A percentile compares a stretch with the other conserved stretches of the same genome.
These are phyloP conservation scores for Anastrepha ludens DNA, from an alignment of 1,140 invertebrate species.

Conservation along the genomic window DNA sequence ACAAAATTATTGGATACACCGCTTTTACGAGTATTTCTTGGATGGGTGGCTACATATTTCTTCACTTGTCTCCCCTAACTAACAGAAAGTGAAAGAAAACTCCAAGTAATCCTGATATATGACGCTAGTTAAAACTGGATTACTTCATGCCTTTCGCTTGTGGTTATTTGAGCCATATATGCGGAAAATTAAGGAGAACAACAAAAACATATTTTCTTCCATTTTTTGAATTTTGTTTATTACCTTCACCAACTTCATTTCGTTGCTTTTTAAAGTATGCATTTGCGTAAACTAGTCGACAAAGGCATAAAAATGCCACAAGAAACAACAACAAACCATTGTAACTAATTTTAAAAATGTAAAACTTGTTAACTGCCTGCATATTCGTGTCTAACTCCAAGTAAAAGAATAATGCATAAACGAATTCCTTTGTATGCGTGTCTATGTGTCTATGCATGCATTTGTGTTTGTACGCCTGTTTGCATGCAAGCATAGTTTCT, in stretches of 20 bases:
- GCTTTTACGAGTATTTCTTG: too few relatives aligned
- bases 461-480: not conserved
- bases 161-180: too few relatives aligned
- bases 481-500: not conserved
- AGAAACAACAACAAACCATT: not conserved
- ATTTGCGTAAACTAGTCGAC: not conserved
- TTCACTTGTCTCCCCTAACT: too few relatives aligned
- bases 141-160: too few relatives aligned
- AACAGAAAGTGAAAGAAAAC: too few relatives aligned
- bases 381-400: not conserved
- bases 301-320: not conserved
- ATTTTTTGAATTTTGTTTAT: not conserved
- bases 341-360: slow-evolving; percentile 1
- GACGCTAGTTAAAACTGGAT: too few relatives aligned
- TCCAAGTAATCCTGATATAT: too few relatives aligned
- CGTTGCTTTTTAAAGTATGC: not conserved
- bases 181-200: too few relatives aligned
- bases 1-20: too few relatives aligned
- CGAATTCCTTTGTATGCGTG: not conserved
- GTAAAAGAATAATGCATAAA: not conserved
- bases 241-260: not conserved
- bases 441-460: not conserved
- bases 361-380: not conserved
- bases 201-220: not conserved
- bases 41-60: too few relatives aligned